These are phyloP conservation scores for Tigriopus californicus DNA, from an alignment of 2,888 invertebrate genomes.

Conservation along the genomic window DNA sequence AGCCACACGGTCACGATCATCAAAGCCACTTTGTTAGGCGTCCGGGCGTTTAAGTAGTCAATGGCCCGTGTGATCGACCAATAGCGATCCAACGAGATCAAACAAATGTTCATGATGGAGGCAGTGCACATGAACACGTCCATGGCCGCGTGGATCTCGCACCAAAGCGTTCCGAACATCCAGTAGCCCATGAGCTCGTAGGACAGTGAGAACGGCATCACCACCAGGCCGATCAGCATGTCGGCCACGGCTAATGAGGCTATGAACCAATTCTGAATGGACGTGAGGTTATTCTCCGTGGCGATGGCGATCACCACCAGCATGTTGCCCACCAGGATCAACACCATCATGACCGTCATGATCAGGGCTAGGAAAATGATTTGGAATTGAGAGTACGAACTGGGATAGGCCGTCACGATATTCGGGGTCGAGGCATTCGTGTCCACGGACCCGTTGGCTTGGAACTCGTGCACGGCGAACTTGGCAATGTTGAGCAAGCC, in stretches of 20 bases:
- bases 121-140: constrained; percentile 88
- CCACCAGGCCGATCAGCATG: constrained; percentile 75
- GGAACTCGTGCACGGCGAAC: background rate
- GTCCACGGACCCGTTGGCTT: background rate
- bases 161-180: constrained; percentile 92
- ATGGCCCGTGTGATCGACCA: constrained; percentile 92
- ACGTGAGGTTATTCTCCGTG: constrained; percentile 82
- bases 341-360: constrained; percentile 78
- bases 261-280: constrained; percentile 94
- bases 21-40: constrained; percentile 49
- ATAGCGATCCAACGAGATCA: constrained; percentile 84
- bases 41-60: constrained; percentile 76
- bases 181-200: constrained; percentile 96
- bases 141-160: constrained; percentile 88
- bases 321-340: constrained; percentile 90
- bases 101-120: constrained; percentile 86
- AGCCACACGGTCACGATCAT: constrained; percentile 95
- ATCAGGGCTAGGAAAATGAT: constrained; percentile 76
- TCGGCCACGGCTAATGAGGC: constrained; percentile 87
- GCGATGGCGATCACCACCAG: constrained; percentile 87
- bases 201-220: constrained; percentile 90
- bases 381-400: constrained; percentile 74
- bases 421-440: constrained; percentile 19
- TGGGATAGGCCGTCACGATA: constrained; percentile 41
- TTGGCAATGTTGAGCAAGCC: constrained; percentile 12